Conservation (phyloP, 2,797 vertebrate genomes). For the Furcifer pardalis region DNA sequence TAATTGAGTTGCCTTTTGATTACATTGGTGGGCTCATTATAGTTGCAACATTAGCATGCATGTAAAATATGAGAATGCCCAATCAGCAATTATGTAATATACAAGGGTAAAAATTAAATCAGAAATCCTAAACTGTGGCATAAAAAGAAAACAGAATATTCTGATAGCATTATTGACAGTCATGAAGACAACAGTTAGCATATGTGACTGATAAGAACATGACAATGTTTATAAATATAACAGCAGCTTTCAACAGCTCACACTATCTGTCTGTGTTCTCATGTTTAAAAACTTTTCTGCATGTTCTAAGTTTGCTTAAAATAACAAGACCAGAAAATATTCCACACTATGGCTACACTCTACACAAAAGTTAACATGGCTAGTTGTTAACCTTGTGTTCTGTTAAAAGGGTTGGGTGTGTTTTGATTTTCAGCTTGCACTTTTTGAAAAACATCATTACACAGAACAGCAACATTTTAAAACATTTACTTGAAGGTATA, state of each 20-base stretch:
- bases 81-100: not conserved
- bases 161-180: conserved; percentile 66
- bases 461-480: not conserved
- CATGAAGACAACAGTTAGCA: conserved; percentile 67
- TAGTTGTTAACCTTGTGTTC: not conserved
- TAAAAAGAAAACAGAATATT: conserved; percentile 46
- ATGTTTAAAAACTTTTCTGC: conserved; percentile 68
- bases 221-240: conserved; percentile 71
- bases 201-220: conserved; percentile 70
- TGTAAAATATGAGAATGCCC: not conserved
- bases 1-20: too few species aligned
- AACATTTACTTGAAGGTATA: too few species aligned
- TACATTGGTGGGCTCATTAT: too few species aligned
- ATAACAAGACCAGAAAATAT: conserved; percentile 74
- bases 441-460: not conserved
- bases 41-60: not conserved
- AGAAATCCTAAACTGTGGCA: conserved; percentile 43
- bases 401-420: not conserved
- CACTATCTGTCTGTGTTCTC: conserved; percentile 69
- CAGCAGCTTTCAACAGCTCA: conserved; percentile 74
- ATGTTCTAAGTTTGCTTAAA: conserved; percentile 74
- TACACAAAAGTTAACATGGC: not conserved
- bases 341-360: conserved; percentile 54
- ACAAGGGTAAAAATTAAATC: conserved; percentile 24
- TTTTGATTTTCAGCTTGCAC: not conserved